Percentiles rank a stretch among this genome's conserved stretches.
Conservation (phyloP, 2,888 invertebrate species). For the Lingula anatina region DNA sequence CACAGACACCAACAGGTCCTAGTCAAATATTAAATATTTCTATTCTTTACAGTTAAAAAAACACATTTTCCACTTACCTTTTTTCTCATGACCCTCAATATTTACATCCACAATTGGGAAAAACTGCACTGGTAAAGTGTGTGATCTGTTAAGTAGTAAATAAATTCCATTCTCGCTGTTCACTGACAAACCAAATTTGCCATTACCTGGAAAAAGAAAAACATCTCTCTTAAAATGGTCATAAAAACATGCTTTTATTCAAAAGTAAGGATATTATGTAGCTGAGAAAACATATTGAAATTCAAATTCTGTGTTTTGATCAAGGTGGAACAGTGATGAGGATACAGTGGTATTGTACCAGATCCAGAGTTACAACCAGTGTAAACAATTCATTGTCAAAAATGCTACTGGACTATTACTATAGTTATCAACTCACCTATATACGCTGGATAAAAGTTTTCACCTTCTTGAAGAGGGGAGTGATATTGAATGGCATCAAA, state of each 20-base stretch:
- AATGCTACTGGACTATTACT: background rate
- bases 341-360: too few species aligned
- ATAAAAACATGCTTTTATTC: too few species aligned
- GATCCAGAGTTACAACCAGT: too few species aligned
- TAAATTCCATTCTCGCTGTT: slow-evolving; percentile 31
- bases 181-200: slow-evolving; percentile 34
- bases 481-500: slow-evolving; percentile 29
- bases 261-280: too few species aligned
- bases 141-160: slow-evolving; percentile 32
- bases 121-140: slow-evolving; percentile 35
- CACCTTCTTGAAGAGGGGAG: slow-evolving; percentile 14
- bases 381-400: too few species aligned
- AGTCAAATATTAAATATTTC: too few species aligned
- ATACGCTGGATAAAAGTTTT: slow-evolving; percentile 25
- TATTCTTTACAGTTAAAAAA: background rate
- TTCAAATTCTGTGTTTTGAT: too few species aligned
- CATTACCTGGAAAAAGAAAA: slow-evolving; percentile 33
- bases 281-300: too few species aligned
- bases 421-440: slow-evolving; percentile 18
- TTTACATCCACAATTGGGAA: slow-evolving; percentile 33
- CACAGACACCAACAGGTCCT: too few species aligned
- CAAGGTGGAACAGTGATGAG: too few species aligned
- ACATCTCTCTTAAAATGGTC: too few species aligned
- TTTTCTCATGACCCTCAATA: slow-evolving; percentile 18
- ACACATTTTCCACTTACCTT: slow-evolving; percentile 17